Conservation (phyloP, 2,113 vertebrate genomes). For the Mormoops blainvillei region DNA sequence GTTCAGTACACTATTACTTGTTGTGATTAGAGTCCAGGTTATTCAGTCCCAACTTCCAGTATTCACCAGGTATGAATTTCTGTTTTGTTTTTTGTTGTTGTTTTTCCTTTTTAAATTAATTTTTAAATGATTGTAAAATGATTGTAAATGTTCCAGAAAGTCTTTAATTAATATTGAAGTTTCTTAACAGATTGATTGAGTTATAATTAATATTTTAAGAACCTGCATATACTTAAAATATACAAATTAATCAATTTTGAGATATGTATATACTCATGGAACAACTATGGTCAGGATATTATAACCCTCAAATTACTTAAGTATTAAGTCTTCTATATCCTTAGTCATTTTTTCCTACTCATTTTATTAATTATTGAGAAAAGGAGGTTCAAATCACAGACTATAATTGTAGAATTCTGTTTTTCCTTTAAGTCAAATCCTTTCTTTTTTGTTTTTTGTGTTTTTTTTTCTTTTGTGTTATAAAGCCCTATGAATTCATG, state of each 20-base stretch:
- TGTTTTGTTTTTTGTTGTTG: not conserved
- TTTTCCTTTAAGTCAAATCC: not conserved
- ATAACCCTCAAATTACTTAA: not conserved
- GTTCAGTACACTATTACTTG: conserved; percentile 95
- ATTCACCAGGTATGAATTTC: conserved; percentile 91
- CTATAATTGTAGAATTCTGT: not conserved
- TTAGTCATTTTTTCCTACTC: not conserved
- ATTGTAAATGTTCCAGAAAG: not conserved
- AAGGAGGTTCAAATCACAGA: not conserved
- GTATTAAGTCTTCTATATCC: not conserved
- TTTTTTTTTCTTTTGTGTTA: not conserved
- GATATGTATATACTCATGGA: not conserved
- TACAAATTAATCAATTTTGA: not conserved
- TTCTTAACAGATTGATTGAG: conserved; percentile 7
- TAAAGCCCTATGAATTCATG: not conserved
- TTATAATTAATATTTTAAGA: not conserved
- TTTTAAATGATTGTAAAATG: not conserved
- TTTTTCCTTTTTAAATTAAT: not conserved
- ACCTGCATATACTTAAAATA: not conserved
- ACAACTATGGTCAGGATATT: not conserved
- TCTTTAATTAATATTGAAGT: not conserved
- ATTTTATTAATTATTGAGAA: not conserved
- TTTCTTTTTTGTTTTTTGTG: not conserved
- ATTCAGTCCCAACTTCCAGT: conserved; percentile 98
- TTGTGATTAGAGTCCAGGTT: conserved; percentile 95